A percentile compares a stretch with the other conserved stretches of the same genome.
These are phyloP conservation scores for Cheilosia vulpina DNA, from an alignment of 2,888 invertebrate genomes.

Conservation along the genomic window DNA sequence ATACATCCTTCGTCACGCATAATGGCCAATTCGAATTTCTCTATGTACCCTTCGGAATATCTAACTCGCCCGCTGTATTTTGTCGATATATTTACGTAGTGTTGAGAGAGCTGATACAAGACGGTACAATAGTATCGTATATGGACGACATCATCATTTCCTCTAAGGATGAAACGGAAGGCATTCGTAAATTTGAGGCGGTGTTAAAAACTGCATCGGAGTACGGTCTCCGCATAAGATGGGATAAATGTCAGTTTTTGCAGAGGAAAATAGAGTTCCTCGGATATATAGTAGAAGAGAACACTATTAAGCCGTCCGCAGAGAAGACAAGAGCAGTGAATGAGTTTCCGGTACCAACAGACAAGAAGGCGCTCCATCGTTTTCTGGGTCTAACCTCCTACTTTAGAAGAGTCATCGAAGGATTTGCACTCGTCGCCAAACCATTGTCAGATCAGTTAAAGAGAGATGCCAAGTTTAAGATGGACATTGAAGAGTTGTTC, in stretches of 20 bases:
- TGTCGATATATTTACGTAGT: slow-evolving; percentile 20
- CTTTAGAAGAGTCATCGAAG: slow-evolving; percentile 29
- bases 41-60: too few relatives aligned
- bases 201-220: slow-evolving; percentile 10
- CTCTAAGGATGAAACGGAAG: not conserved
- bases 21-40: slow-evolving; percentile 75
- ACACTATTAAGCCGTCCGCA: slow-evolving; percentile 23
- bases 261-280: slow-evolving; percentile 25
- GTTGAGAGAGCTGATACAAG: slow-evolving; percentile 28
- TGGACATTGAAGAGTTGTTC: not conserved
- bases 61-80: not conserved
- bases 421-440: not conserved
- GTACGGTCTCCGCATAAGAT: not conserved
- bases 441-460: not conserved
- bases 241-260: slow-evolving; percentile 47
- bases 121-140: not conserved
- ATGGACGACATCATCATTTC: slow-evolving; percentile 28
- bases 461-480: too few relatives aligned
- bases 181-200: not conserved
- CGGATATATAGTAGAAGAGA: slow-evolving; percentile 28
- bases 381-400: slow-evolving; percentile 71
- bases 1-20: slow-evolving; percentile 73
- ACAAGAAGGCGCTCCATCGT: slow-evolving; percentile 41
- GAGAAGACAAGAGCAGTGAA: slow-evolving; percentile 54
- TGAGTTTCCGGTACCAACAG: slow-evolving; percentile 39